Base-by-base conservation (phyloP, 2,888 invertebrate species). In the Coelinius sp. region DNA sequence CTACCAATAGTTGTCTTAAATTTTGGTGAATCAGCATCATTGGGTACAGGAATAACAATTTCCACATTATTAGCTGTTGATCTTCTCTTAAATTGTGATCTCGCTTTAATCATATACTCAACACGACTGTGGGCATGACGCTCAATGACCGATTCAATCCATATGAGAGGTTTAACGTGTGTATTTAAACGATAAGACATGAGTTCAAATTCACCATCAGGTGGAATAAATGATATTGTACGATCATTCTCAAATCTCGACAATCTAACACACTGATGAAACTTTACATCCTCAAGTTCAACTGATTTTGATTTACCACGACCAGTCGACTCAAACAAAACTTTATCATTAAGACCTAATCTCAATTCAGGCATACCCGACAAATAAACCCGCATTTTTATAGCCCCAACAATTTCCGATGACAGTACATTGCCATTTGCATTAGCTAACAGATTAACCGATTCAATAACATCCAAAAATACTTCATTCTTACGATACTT, bases 401-500 rank as follows among this genome's bases (percentile, higher is more conserved):
- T 97, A 69, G 97, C 96, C 67, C 99, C 99, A 14, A 99, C 98
- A 80, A 99, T 99, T 89, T 99, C 99, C 88, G 97, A 98, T 65
- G 98, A 92, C 68, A 99, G 88, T 1, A 99, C 98, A 89, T 97
- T 98, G 0, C 98, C 98, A 88, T 97, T 98, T 1, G 98, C 97
- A 88, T 97, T 97, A 0, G 97, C 97, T 87, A 99, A 88, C 74
- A 99, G 90, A 88, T 99, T 99, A 0, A 99, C 98, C 46, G 98
- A 98, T 87, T 99, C 99, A 79, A 99, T 99, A 0, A 99, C 99
- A 90, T 99, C 99, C 31, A 99, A 90, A 84, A 99, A 99, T 2
- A 99, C 99, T 91, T 99, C 99, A 88, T 99, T 99, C 89, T 99
- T 99, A 71, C 99, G 92, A 88, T 99, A 99, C 86, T 98, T 99